These are phyloP conservation scores for Trogon surrucura DNA, from an alignment of 2,113 vertebrate genomes.

Conservation along the genomic window DNA sequence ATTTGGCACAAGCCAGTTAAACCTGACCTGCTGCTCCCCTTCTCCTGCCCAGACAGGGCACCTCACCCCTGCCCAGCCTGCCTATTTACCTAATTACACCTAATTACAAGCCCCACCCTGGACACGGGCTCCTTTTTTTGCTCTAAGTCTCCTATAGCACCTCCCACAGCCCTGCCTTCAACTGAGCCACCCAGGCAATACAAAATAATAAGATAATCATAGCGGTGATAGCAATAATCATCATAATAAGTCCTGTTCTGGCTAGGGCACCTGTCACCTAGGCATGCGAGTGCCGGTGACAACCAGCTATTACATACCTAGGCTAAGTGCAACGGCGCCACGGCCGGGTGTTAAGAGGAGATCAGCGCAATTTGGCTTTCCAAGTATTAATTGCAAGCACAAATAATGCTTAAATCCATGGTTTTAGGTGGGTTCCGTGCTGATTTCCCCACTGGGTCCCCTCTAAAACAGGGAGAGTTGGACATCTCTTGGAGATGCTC, in stretches of 20 bases:
- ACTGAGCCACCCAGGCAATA: not conserved
- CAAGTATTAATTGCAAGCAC: not conserved
- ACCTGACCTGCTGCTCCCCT: not conserved
- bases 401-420: not conserved
- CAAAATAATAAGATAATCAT: constrained; percentile 44
- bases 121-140: rapidly evolving
- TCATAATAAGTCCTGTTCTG: not conserved
- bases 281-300: not conserved
- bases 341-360: not conserved
- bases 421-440: not conserved
- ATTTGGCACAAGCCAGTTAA: not conserved
- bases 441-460: not conserved
- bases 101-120: not conserved
- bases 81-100: not conserved
- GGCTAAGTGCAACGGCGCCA: not conserved
- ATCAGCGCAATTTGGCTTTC: not conserved
- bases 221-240: constrained; percentile 6
- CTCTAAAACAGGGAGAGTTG: not conserved
- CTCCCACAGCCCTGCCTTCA: not conserved
- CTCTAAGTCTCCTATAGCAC: not conserved
- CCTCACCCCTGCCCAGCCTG: not conserved
- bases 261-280: constrained; percentile 33
- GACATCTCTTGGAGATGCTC: not conserved
- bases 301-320: constrained; percentile 43
- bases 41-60: not conserved